Evolutionary conservation across 2,888 invertebrate genomes (phyloP), one percentile per base, ranked within the genome.

Genomic region (Barypeithes pellucidus): DNA sequence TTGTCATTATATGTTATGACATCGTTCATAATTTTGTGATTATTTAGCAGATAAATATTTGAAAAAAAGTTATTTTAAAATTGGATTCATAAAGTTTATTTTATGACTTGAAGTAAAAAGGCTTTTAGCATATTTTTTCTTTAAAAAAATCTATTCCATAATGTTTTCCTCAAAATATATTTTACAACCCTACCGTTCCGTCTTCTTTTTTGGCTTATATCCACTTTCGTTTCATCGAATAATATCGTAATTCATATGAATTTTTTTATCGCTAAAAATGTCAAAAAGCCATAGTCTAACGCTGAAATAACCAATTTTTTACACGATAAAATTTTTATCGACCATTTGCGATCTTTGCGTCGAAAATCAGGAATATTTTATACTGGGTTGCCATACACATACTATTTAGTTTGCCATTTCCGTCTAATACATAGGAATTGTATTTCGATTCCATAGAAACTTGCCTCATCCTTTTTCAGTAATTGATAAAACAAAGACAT

Each of bases 201-300:
- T 22, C 50, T 50, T 24, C 50, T 50, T 50, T 50, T 50, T 50
- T 50, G n/a, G 50, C 50, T 24, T 22, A 24, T 24, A 50, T 50
- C n/a, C 50, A 50, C 22, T 50, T 50, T 50, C 22, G 50, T 20
- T 50, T n/a, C 8, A 11, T 50, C 22, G 50, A 50, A 24, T 50
- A 47, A 52, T 52, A 36, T 65, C 65, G 65, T 65, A 65, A 65
- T 52, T 65, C 65, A 65, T 65, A 52, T 65, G 52, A 65, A 50
- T 65, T 65, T 65, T 65, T 65, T 65, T 50, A 16, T 52, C 65
- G 65, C 33, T 14, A 43, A n/a, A 22, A 24, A 50, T 20, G 39
- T 60, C 41, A 22, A 39, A 65, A 65, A 50, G 65, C 52, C 22
- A 65, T 65, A 65, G 39, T 52, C 36, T 36, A 24, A 52, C 50